Evolutionary conservation across 2,888 invertebrate species (phyloP).

Genomic region (Ditula angustiorana): DNA sequence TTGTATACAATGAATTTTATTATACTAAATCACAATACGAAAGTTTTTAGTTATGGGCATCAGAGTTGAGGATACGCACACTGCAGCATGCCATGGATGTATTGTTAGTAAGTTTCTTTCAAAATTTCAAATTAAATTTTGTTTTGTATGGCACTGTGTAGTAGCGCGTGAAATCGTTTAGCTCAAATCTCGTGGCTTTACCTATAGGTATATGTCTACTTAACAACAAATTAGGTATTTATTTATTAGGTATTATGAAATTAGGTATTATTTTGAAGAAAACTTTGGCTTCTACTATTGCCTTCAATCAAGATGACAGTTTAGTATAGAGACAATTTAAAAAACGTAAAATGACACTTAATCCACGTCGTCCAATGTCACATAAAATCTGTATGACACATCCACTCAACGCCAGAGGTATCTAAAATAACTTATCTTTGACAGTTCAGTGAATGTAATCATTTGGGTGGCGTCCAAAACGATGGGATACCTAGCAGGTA

Average conservation of each 20-base stretch:
- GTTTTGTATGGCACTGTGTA: too few species aligned
- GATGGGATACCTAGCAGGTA: constrained; percentile 79
- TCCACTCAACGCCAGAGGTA: constrained; percentile 61
- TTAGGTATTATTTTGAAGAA: background rate
- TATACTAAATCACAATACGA: too few species aligned
- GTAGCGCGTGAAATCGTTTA: too few species aligned
- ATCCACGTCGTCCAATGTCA: constrained; percentile 58
- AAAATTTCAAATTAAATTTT: too few species aligned
- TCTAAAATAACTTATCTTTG: constrained; percentile 85
- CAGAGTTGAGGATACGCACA: too few species aligned
- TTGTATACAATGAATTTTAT: too few species aligned
- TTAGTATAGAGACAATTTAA: constrained; percentile 41
- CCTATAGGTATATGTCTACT: too few species aligned
- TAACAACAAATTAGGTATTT: background rate
- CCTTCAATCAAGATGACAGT: constrained; percentile 35
- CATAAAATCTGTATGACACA: constrained; percentile 54
- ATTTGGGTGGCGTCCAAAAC: constrained; percentile 72
- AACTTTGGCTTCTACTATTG: background rate
- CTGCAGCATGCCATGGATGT: too few species aligned
- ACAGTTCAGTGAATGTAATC: constrained; percentile 83
- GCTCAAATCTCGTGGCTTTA: too few species aligned
- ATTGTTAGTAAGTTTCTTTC: too few species aligned
- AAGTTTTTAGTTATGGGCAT: too few species aligned
- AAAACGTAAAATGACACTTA: constrained; percentile 51
- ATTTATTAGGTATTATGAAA: background rate